Evolutionary conservation across 1,140 invertebrate species (phyloP).

Genomic region (Phymastichus coffea): DNA sequence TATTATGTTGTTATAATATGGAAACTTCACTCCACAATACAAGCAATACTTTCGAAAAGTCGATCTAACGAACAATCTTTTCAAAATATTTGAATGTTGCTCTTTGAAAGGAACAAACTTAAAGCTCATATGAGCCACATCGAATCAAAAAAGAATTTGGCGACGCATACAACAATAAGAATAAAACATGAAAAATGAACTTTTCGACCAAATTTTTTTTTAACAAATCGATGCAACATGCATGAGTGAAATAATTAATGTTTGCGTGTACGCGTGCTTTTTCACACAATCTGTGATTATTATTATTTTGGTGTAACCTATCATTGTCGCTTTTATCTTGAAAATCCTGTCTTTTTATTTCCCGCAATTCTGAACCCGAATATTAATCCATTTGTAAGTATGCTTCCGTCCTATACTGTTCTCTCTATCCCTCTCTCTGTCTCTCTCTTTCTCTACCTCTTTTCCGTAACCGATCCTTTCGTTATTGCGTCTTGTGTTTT

Average conservation of each 20-base stretch:
- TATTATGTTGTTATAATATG: too few relatives aligned
- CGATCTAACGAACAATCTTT: too few relatives aligned
- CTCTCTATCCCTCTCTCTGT: slow-evolving; percentile 1
- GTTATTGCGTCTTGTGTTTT: slow-evolving; percentile 11
- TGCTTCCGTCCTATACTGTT: too few relatives aligned
- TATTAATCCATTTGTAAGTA: too few relatives aligned
- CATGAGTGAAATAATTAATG: not conserved
- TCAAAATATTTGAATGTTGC: too few relatives aligned
- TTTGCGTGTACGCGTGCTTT: slow-evolving; percentile 23
- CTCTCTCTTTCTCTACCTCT: slow-evolving; percentile 21
- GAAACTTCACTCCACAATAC: not conserved
- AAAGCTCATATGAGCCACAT: slow-evolving; percentile 13
- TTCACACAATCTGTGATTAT: slow-evolving; percentile 28
- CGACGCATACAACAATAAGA: not conserved
- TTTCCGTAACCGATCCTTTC: slow-evolving; percentile 13
- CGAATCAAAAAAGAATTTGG: slow-evolving; percentile 23
- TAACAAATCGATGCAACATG: slow-evolving; percentile 16
- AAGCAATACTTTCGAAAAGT: not conserved
- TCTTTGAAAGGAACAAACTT: too few relatives aligned
- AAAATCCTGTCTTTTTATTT: slow-evolving; percentile 23
- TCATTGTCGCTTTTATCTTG: slow-evolving; percentile 14
- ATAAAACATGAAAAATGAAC: not conserved
- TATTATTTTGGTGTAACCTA: slow-evolving; percentile 27
- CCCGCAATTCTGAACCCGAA: slow-evolving; percentile 11
- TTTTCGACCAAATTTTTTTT: slow-evolving; percentile 27